Base-by-base conservation (phyloP, 2,797 vertebrate species). In the Fringilla coelebs region DNA sequence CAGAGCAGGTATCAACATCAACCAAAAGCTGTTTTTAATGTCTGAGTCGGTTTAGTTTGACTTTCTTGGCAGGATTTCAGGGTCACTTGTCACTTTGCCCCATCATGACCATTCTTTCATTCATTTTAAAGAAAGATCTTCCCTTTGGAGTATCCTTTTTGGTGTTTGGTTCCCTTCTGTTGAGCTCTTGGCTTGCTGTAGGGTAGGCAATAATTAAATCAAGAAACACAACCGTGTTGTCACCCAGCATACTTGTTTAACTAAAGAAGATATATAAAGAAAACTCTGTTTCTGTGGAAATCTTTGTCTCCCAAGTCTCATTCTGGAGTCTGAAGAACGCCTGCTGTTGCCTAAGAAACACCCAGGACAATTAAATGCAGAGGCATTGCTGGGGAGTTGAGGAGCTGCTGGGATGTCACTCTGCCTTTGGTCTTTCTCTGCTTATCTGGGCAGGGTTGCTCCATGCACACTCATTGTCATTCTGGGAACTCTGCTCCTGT, bases 321-420 rank as follows among this genome's bases (percentile, higher is more conserved):
- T 70, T 77, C 18, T 79, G 62, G 90, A 93, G 72, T 22, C 85
- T 63, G 57, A 49, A 65, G 77, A 74, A 32, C 2, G 7, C 41
- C 68, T 88, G 86, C 72, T 80, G 88, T 95, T 96, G 90, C 93
- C 92, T 89, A 38, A 96, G 94, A 77, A 93, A 89, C 93, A 48
- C 31, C 41, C 54, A 49, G 78, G 14, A 62, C 86, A 88, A 68
- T 85, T 63, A 67, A 85, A 61, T 45, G 48, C 65, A 10, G 73
- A 89, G 86, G 65, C 49, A 46, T 54, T 65, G 61, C 43, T 83
- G 88, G 74, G 40, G 43, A 85, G 74, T 25, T 48, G 51, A 36
- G 26, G 89, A 93, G 87, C 78, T 94, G 88, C 48, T 21, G 77
- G 41, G 58, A 65, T 73, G 54, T 76, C 11, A 1, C 58, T 76